Evolutionary conservation across 2,113 vertebrate species (phyloP), one percentile per base, ranked within the genome.

Genomic region (Bubo blakistoni): DNA sequence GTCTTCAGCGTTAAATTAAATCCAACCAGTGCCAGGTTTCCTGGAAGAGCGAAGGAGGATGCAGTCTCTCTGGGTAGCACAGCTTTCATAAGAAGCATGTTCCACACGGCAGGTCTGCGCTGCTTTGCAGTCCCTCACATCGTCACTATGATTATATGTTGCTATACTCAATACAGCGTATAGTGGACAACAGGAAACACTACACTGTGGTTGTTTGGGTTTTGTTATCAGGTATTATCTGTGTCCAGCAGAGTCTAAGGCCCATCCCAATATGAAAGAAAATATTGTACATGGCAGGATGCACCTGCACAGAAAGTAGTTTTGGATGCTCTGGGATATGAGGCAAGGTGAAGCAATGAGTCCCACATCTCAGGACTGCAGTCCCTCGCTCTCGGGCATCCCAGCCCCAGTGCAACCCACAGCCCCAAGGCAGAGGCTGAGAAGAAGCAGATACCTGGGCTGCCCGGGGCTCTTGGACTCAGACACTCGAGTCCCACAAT

Each of bases 381-480:
- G 40, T 10, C 52, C 30, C 44, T 51, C 1, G 0, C 54, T 21
- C 61, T 6, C 9, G 27, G 19, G 38, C 49, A 78, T 24, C 66
- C 42, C 5, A 6, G 36, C 18, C 57, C 6, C 36, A 27, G 51
- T 7, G 32, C 14, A n/a, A 36, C 21, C 14, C 32, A 15, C 30
- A 20, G 88, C 11, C 40, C 40, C 49, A 22, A 13, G 16, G 16
- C 30, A 47, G 36, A 51, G 49, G 32, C 38, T 38, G 36, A 42
- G 40, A 62, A 59, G 52, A 38, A 1, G 0, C 32, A 51, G 73
- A 30, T 16, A 42, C 25, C 19, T 7, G n/a, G 30, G 26, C 42
- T 58, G 44, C 29, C n/a, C 1, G 0, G 25, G 17, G 20, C 19
- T 70, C 47, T 8, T 36, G 47, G 19, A 29, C 34, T 44, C 0